These are phyloP conservation scores for Simalia tracyae DNA, from an alignment of 2,797 vertebrate genomes.

Conservation along the genomic window DNA sequence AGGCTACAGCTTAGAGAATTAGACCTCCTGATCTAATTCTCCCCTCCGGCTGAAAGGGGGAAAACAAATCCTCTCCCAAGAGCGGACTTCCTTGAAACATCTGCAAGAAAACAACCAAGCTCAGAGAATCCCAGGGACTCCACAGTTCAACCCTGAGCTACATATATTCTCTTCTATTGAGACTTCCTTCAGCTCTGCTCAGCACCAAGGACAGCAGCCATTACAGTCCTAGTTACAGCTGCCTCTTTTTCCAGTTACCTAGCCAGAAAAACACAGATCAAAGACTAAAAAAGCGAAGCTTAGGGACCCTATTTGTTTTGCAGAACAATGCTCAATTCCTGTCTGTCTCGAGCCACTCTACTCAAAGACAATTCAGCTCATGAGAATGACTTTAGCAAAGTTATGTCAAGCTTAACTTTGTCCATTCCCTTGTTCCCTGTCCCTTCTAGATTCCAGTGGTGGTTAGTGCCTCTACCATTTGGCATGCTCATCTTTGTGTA, in stretches of 20 bases:
- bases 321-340: too few relatives aligned
- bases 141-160: too few relatives aligned
- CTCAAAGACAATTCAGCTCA: not conserved
- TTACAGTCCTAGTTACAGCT: not conserved
- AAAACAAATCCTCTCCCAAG: not conserved
- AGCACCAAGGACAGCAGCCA: constrained; percentile 9
- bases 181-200: not conserved
- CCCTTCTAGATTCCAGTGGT: constrained; percentile 83
- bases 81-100: too few relatives aligned
- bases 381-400: not conserved
- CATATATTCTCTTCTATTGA: too few relatives aligned
- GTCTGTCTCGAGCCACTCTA: not conserved
- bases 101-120: too few relatives aligned
- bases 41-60: not conserved
- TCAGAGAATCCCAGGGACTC: too few relatives aligned
- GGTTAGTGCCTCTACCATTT: constrained; percentile 84
- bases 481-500: constrained; percentile 87
- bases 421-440: not conserved
- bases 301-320: too few relatives aligned
- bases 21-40: not conserved
- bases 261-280: not conserved
- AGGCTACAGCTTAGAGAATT: not conserved
- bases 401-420: not conserved
- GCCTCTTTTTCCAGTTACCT: not conserved
- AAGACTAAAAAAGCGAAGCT: not conserved